Conservation (phyloP, 1,140 invertebrate genomes). For the Pantala flavescens region DNA sequence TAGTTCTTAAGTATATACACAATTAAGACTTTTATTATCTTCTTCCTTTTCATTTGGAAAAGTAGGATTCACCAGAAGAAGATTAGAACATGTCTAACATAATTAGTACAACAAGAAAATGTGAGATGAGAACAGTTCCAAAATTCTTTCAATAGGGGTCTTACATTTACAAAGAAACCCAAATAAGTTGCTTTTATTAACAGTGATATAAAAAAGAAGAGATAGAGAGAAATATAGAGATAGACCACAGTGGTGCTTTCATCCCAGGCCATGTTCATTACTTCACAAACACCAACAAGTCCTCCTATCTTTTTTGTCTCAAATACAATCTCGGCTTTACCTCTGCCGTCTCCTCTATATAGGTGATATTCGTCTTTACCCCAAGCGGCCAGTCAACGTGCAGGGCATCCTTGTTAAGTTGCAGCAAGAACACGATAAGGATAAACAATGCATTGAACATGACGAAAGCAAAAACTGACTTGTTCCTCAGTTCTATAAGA, state of each 20-base stretch:
- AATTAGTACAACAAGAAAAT: background rate
- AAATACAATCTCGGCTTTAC: conserved; percentile 35
- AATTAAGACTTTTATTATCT: no score
- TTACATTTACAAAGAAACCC: background rate
- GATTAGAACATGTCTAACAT: background rate
- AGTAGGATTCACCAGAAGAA: background rate
- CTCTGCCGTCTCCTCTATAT: conserved; percentile 80
- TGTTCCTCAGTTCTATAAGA: conserved; percentile 87
- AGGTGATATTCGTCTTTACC: conserved; percentile 89
- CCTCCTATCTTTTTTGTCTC: background rate
- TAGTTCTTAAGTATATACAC: no score
- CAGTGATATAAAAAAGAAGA: conserved; percentile 15
- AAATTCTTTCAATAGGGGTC: background rate
- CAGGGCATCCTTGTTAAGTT: conserved; percentile 94
- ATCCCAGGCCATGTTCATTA: conserved; percentile 15
- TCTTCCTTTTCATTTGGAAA: no score
- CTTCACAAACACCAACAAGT: background rate
- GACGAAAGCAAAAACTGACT: conserved; percentile 94
- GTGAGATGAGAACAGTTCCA: background rate
- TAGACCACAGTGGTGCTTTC: conserved; percentile 17
- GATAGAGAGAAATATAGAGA: conserved; percentile 19
- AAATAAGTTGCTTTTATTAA: background rate
- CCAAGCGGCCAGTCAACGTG: conserved; percentile 90
- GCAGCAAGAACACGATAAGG: conserved; percentile 94
- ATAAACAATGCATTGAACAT: conserved; percentile 99